These are phyloP conservation scores for Bursaphelenchus okinawaensis DNA, from an alignment of 2,888 invertebrate species.

Conservation along the genomic window DNA sequence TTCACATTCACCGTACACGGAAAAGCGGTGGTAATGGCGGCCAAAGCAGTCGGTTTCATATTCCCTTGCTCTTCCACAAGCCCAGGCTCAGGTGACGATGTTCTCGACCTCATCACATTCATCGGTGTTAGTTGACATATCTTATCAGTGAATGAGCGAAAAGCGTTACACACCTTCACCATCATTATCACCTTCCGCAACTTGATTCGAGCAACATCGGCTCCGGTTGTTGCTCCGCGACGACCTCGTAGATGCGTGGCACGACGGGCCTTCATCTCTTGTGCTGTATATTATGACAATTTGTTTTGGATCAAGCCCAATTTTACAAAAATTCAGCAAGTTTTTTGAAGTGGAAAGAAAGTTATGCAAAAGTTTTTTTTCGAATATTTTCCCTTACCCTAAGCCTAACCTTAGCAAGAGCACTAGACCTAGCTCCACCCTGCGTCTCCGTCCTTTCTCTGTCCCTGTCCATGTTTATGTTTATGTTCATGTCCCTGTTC, in stretches of 20 bases:
- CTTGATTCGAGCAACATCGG: constrained; percentile 42
- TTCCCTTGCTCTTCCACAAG: constrained; percentile 5
- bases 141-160: constrained; percentile 30
- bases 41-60: neutral
- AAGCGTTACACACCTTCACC: constrained; percentile 51
- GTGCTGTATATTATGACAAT: constrained; percentile 7
- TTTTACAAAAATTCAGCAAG: no score
- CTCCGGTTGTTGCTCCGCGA: constrained; percentile 29
- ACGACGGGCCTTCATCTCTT: constrained; percentile 15
- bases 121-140: constrained; percentile 25
- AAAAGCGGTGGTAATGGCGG: constrained; percentile 15
- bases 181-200: constrained; percentile 54
- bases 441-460: no score
- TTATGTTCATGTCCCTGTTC: no score
- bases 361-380: no score
- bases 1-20: constrained; percentile 19
- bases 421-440: no score
- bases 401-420: no score
- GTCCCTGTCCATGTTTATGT: no score
- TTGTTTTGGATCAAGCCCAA: neutral
- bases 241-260: constrained; percentile 27
- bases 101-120: constrained; percentile 21
- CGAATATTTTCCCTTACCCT: no score
- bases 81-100: constrained; percentile 24
- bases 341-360: no score